phyloP scores from a whole-genome alignment of 1,140 invertebrate genomes.

The Venturia canescens region DNA sequence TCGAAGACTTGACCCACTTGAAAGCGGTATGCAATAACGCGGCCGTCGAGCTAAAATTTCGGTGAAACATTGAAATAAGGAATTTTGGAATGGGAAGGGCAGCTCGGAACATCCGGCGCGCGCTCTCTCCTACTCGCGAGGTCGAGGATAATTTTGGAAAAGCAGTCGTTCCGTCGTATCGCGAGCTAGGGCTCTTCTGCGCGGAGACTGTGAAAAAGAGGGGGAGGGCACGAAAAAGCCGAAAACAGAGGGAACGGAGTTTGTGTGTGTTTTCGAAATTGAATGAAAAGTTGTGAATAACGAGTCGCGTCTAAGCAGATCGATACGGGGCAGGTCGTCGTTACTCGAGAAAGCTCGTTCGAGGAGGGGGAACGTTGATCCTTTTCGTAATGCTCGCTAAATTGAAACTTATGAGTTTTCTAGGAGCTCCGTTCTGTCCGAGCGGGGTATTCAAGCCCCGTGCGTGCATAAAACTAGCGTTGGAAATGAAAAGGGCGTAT shows the following conservation, averaged over 20 bases:
- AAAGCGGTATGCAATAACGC: not conserved
- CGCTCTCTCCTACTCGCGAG: no score
- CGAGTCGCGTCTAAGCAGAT: slow-evolving; percentile 11
- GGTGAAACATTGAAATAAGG: slow-evolving; percentile 1
- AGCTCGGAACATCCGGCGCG: not conserved
- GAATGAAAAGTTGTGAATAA: not conserved
- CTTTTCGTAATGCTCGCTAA: slow-evolving; percentile 62
- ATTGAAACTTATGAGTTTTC: slow-evolving; percentile 78
- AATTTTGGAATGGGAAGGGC: not conserved
- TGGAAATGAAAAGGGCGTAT: not conserved
- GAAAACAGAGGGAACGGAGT: not conserved
- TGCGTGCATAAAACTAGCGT: not conserved
- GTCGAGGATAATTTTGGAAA: no score
- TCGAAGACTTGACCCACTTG: not conserved
- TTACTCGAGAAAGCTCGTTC: slow-evolving; percentile 56
- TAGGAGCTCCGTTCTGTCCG: slow-evolving; percentile 42
- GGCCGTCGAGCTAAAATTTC: not conserved
- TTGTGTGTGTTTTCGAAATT: not conserved
- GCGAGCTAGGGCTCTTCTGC: no score
- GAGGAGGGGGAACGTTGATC: slow-evolving; percentile 67
- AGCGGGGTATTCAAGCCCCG: not conserved
- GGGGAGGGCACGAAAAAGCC: no score
- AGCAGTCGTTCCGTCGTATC: no score
- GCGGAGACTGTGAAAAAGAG: no score
- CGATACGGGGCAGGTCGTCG: slow-evolving; percentile 61